phyloP scores from a whole-genome alignment of 2,797 vertebrate genomes.

The Sarcophilus harrisii region DNA sequence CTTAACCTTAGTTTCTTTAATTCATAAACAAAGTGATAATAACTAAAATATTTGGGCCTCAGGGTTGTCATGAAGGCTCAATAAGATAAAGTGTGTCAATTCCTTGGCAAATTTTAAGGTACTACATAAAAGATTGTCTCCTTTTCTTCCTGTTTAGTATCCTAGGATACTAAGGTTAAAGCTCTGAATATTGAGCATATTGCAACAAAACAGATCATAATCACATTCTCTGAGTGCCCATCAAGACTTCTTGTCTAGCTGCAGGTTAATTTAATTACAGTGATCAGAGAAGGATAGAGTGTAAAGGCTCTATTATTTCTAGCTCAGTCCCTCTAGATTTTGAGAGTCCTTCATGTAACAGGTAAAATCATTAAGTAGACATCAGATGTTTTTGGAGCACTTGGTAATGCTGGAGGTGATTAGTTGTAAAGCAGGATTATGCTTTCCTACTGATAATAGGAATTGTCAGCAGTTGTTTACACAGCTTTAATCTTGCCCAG shows the following conservation, averaged over 20 bases:
- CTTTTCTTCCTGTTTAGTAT: neutral
- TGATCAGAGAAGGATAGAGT: neutral
- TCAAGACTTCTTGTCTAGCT: neutral
- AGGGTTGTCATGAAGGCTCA: neutral
- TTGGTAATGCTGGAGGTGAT: constrained; percentile 4
- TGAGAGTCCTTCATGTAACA: neutral
- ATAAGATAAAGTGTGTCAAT: neutral
- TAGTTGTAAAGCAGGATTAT: neutral
- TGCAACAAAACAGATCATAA: neutral
- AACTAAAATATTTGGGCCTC: neutral
- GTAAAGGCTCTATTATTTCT: neutral
- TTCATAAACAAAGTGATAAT: neutral
- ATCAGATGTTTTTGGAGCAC: constrained; percentile 50
- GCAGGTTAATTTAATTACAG: neutral
- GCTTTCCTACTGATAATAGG: neutral
- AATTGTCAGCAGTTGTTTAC: constrained; percentile 13
- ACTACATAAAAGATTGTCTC: neutral
- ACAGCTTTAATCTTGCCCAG: neutral
- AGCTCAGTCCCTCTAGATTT: neutral
- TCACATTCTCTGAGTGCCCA: neutral
- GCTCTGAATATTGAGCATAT: neutral
- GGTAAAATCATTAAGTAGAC: neutral
- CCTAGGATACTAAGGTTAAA: neutral
- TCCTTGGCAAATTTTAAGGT: neutral
- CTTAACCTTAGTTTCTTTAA: neutral